Evolutionary conservation across 2,797 vertebrate genomes (phyloP), one percentile per base, ranked within the genome.

Genomic region (Rhynchonycteris naso): DNA sequence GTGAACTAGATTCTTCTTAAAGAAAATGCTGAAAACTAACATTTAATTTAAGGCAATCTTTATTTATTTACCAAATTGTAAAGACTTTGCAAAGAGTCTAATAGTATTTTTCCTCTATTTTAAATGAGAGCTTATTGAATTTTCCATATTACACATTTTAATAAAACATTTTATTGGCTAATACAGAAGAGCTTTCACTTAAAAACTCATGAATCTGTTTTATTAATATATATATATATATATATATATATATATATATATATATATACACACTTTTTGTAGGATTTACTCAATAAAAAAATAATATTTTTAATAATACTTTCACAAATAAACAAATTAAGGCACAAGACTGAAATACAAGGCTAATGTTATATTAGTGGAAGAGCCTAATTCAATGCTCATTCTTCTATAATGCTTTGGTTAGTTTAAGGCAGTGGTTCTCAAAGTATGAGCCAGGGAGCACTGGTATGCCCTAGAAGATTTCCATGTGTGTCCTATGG

Each of bases 171-270:
- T 54, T 74, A 28, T 79, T 91, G 38, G 9, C 8, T 58, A n/a
- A 78, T 56, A 56, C 1, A 87, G 56, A 91, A 68, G 11, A 75
- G 1, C 12, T 89, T 76, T 56, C 21, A 69, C 12, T 72, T 79
- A 61, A 78, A 92, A 72, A 30, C 9, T 11, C 26, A n/a, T 30
- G 8, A 2, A 28, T n/a, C 1, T 74, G 28, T 59, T 91, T 47
- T 75, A 43, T 59, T 82, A 79, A 96, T 93, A 78, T 69, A 92
- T 35, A 38, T 6, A 14, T 68, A 4, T 2, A 1, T 8, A 50
- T 92, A n/a, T 88, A 50, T n/a, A n/a, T n/a, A n/a, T n/a, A n/a
- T n/a, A n/a, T n/a, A 96, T 93, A 78, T 69, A 92, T 35, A 38
- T 6, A 14, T 68, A 4, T 2, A 1, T 8, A 50, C 90, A n/a